Evolutionary conservation across 2,113 vertebrate species (phyloP).

Genomic region (Columba janthina): DNA sequence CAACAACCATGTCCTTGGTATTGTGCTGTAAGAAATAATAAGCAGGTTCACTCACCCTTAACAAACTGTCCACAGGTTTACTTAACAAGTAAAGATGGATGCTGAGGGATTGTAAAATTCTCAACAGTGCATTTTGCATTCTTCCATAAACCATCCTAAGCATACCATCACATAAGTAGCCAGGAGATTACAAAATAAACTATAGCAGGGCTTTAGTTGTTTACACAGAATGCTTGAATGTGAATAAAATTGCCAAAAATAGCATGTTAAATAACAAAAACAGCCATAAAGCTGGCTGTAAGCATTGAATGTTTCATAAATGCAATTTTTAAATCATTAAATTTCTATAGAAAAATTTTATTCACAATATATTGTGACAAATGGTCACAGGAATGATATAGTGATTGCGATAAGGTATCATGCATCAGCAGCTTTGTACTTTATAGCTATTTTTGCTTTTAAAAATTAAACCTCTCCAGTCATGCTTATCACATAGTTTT

Average conservation of each 20-base stretch:
- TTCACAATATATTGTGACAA: conserved; percentile 84
- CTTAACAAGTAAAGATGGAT: conserved; percentile 73
- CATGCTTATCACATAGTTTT: conserved; percentile 80
- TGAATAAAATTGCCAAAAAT: conserved; percentile 78
- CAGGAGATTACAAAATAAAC: conserved; percentile 77
- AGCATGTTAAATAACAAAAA: conserved; percentile 80
- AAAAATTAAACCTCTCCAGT: conserved; percentile 83
- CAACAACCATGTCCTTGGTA: conserved; percentile 81
- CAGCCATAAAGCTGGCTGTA: conserved; percentile 83
- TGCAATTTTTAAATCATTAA: conserved; percentile 79
- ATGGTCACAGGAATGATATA: conserved; percentile 81
- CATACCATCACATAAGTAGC: conserved; percentile 71
- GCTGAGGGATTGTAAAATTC: conserved; percentile 70
- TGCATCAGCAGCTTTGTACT: conserved; percentile 85
- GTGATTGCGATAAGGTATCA: conserved; percentile 84
- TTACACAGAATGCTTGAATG: conserved; percentile 72
- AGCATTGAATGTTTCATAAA: conserved; percentile 82
- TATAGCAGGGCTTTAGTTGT: conserved; percentile 73
- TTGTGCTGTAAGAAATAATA: conserved; percentile 81
- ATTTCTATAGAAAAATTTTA: conserved; percentile 91
- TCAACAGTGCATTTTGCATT: conserved; percentile 75
- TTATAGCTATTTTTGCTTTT: conserved; percentile 82
- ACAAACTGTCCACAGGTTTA: conserved; percentile 78
- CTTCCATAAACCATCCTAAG: conserved; percentile 69
- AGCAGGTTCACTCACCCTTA: conserved; percentile 71